Conservation (phyloP, 1,140 invertebrate genomes). For the Palaemon carinicauda region DNA sequence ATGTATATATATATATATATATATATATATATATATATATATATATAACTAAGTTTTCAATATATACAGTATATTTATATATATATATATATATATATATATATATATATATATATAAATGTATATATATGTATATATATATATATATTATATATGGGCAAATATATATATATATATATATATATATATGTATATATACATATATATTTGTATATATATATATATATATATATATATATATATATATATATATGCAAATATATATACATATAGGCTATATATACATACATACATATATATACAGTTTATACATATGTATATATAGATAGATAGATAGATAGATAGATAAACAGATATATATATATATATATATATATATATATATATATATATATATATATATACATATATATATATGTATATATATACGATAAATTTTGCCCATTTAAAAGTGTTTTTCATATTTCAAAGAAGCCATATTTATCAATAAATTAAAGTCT, state of each 20-base stretch:
- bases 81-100: conserved; percentile 15
- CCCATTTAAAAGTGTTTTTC: no score
- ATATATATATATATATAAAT: conserved; percentile 4
- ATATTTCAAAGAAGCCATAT: no score
- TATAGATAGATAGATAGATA: not conserved
- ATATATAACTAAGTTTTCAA: no score
- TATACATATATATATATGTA: not conserved
- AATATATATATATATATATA: conserved; percentile 5
- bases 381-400: not conserved
- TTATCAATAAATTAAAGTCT: no score
- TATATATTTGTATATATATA: not conserved
- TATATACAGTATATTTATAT: no score
- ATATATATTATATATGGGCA: not conserved
- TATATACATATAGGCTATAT: not conserved
- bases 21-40: no score
- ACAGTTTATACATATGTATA: not conserved
- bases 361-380: not conserved
- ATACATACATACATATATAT: not conserved
- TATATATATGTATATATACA: no score
- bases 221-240: not conserved
- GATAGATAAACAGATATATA: not conserved
- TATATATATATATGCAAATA: not conserved
- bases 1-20: no score
- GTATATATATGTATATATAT: not conserved
- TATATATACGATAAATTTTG: no score